These are phyloP conservation scores for Microvelia longipes DNA, from an alignment of 1,140 invertebrate species.

Conservation along the genomic window DNA sequence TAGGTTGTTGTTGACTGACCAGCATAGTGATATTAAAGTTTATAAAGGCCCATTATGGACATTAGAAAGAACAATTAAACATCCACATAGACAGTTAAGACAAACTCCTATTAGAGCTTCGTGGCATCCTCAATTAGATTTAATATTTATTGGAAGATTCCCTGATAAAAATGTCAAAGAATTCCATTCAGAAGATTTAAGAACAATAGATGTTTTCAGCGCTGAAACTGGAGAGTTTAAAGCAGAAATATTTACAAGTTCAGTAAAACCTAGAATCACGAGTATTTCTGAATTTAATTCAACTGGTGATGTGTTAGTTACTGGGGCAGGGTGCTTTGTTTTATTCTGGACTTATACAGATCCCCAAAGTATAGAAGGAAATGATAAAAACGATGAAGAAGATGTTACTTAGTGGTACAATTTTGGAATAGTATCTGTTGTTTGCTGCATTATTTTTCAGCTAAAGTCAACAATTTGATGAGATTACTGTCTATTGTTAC, in stretches of 20 bases:
- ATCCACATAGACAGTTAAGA: conserved; percentile 18
- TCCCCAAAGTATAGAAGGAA: background rate
- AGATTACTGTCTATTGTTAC: no score
- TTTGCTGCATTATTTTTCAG: no score
- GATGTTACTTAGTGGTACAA: no score
- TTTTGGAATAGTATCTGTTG: no score
- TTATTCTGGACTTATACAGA: conserved; percentile 6
- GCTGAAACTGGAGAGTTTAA: conserved; percentile 6
- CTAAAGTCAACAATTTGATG: no score
- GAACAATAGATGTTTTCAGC: conserved; percentile 11
- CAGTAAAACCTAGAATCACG: conserved; percentile 4
- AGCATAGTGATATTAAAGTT: conserved; percentile 12
- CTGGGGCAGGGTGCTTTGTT: conserved; percentile 5
- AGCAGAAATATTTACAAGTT: conserved; percentile 1
- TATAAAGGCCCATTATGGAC: conserved; percentile 12
- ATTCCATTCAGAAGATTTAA: background rate
- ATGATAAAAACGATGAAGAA: background rate
- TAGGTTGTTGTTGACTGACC: conserved; percentile 16
- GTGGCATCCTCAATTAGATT: conserved; percentile 18
- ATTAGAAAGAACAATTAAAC: conserved; percentile 13
- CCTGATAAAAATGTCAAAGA: conserved; percentile 8
- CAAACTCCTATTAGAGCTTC: conserved; percentile 19
- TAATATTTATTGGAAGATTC: conserved; percentile 17
- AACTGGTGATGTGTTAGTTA: conserved; percentile 10
- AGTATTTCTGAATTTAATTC: conserved; percentile 11